phyloP scores from a whole-genome alignment of 2,797 vertebrate genomes.

The Hirundo rustica region DNA sequence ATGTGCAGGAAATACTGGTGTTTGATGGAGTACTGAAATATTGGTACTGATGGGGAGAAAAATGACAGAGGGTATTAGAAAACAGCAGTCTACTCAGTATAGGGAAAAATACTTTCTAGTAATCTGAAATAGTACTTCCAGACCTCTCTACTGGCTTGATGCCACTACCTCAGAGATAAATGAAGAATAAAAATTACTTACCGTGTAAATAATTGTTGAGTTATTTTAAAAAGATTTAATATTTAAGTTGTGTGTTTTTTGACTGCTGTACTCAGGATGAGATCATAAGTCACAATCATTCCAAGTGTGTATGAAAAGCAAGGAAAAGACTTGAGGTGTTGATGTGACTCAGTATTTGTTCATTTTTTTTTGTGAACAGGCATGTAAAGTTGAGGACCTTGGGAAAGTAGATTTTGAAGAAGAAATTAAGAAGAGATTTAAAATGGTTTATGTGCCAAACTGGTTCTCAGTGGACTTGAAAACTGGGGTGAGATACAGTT shows the following conservation, averaged over 20 bases:
- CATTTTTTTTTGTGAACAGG: slow-evolving; percentile 74
- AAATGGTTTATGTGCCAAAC: slow-evolving; percentile 99
- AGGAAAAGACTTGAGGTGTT: background rate
- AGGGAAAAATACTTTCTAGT: background rate
- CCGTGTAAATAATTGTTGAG: background rate
- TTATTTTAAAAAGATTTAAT: background rate
- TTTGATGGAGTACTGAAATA: background rate
- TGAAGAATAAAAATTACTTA: background rate
- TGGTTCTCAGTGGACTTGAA: slow-evolving; percentile 99
- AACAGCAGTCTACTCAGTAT: background rate
- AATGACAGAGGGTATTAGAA: background rate
- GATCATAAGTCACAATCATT: background rate
- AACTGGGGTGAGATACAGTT: slow-evolving; percentile 88
- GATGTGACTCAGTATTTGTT: background rate
- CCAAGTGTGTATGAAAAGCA: background rate
- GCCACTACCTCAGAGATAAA: background rate
- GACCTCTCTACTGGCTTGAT: background rate
- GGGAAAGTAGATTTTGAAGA: slow-evolving; percentile 99
- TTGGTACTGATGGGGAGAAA: background rate
- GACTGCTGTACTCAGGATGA: background rate
- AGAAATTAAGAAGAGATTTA: slow-evolving; percentile 98
- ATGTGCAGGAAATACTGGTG: background rate
- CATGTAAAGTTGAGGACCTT: slow-evolving; percentile 97
- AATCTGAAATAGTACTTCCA: background rate
- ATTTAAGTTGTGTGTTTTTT: background rate